Evolutionary conservation across 2,113 vertebrate species (phyloP).

Genomic region (Sinocyclocheilus rhinocerous): DNA sequence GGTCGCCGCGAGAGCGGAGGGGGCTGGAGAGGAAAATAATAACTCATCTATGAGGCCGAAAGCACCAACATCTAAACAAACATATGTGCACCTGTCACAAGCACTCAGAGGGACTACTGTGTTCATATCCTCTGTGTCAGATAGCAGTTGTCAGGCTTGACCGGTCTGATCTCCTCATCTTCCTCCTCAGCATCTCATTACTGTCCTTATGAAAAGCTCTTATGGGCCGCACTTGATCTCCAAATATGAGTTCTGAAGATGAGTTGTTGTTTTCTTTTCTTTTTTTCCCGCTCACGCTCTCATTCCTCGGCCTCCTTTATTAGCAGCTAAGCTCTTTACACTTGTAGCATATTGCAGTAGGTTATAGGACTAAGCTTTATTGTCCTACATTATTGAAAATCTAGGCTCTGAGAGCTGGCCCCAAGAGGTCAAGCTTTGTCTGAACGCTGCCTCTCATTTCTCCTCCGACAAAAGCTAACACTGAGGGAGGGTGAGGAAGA

Average conservation of each 20-base stretch:
- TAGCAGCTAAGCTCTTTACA: slow-evolving; percentile 95
- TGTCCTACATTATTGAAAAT: slow-evolving; percentile 95
- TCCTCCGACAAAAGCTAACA: slow-evolving; percentile 85
- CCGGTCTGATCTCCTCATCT: slow-evolving; percentile 75
- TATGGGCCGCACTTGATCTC: slow-evolving; percentile 80
- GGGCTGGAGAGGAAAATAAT: slow-evolving; percentile 32
- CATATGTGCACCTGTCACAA: slow-evolving; percentile 78
- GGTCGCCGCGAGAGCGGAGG: slow-evolving; percentile 35
- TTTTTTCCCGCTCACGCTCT: slow-evolving; percentile 1
- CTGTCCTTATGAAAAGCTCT: slow-evolving; percentile 88
- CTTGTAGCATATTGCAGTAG: slow-evolving; percentile 92
- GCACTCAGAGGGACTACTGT: slow-evolving; percentile 83
- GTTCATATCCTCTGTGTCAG: slow-evolving; percentile 82
- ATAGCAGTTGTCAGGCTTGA: slow-evolving; percentile 85
- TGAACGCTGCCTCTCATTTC: slow-evolving; percentile 89
- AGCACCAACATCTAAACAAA: slow-evolving; percentile 72
- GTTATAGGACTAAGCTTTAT: slow-evolving; percentile 90
- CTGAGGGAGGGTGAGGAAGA: slow-evolving; percentile 86
- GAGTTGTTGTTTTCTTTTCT: slow-evolving; percentile 39
- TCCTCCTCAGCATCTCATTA: slow-evolving; percentile 77
- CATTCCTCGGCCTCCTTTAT: slow-evolving; percentile 76
- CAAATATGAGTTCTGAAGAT: slow-evolving; percentile 83
- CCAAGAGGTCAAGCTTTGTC: slow-evolving; percentile 90
- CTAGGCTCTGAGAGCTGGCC: slow-evolving; percentile 85
- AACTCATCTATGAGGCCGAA: slow-evolving; percentile 41